Conservation (phyloP, 2,888 invertebrate genomes). For the Teleogryllus oceanicus region DNA sequence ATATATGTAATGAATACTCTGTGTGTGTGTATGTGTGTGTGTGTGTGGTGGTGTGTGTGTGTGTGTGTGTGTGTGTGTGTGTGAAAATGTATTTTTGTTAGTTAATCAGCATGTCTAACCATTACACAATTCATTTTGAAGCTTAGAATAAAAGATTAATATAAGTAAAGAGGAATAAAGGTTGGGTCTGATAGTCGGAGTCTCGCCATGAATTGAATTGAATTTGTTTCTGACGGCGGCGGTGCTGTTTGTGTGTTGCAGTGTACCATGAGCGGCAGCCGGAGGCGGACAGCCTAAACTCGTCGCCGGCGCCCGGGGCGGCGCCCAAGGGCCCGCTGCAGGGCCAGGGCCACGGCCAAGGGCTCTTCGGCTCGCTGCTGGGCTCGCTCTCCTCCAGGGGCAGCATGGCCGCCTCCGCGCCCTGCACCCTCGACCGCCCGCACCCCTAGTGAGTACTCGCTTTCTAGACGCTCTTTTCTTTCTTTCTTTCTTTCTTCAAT, state of each 20-base stretch:
- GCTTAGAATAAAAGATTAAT: too few relatives aligned
- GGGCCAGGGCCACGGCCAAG: constrained; percentile 30
- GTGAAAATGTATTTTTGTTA: too few relatives aligned
- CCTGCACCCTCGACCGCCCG: constrained; percentile 47
- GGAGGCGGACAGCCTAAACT: constrained; percentile 52
- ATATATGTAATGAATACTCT: too few relatives aligned
- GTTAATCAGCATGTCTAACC: too few relatives aligned
- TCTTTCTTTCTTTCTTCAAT: neutral
- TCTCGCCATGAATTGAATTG: too few relatives aligned
- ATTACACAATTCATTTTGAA: too few relatives aligned
- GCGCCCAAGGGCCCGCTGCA: constrained; percentile 26
- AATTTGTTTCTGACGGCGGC: too few relatives aligned
- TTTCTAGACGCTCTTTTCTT: neutral
- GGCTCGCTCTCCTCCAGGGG: constrained; percentile 36
- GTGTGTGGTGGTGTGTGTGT: too few relatives aligned
- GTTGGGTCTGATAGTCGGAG: too few relatives aligned
- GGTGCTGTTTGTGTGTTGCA: constrained; percentile 39
- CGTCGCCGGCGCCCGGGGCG: constrained; percentile 45
- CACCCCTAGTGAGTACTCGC: constrained; percentile 49
- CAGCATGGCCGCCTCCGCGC: constrained; percentile 38
- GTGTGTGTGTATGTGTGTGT: too few relatives aligned
- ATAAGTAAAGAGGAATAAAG: too few relatives aligned
- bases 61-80: too few relatives aligned
- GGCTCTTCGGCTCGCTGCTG: constrained; percentile 42
- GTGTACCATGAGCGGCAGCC: constrained; percentile 51